These are phyloP conservation scores for Podotricha telesiphe DNA, from an alignment of 2,888 invertebrate species.

Conservation along the genomic window DNA sequence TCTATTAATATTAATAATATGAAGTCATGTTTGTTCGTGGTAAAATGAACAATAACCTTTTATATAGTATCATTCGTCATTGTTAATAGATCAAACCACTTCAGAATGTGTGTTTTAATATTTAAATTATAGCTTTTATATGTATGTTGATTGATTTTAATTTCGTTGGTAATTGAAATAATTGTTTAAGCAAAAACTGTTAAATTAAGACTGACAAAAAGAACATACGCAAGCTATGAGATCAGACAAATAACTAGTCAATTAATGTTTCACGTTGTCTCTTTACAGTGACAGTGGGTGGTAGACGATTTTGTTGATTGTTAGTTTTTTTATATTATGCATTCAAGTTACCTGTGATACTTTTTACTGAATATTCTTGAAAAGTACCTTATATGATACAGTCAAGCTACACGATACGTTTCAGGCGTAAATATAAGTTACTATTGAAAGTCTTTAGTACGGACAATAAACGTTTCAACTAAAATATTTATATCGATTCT, in stretches of 20 bases:
- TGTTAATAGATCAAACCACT: neutral
- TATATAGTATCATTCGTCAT: neutral
- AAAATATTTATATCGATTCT: too few relatives aligned
- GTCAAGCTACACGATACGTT: too few relatives aligned
- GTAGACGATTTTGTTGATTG: too few relatives aligned
- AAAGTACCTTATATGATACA: too few relatives aligned
- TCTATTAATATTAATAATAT: neutral
- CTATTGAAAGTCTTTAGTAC: too few relatives aligned
- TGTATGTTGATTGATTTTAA: constrained; percentile 1
- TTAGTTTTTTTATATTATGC: too few relatives aligned
- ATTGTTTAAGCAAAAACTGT: neutral
- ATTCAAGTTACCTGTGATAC: too few relatives aligned
- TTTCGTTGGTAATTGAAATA: neutral
- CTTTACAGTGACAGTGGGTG: too few relatives aligned
- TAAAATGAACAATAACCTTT: constrained; percentile 1
- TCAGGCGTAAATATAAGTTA: too few relatives aligned
- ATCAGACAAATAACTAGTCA: neutral
- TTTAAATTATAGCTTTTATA: neutral
- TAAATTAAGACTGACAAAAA: neutral
- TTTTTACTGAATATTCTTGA: too few relatives aligned
- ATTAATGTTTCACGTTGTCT: too few relatives aligned
- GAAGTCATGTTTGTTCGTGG: constrained; percentile 11
- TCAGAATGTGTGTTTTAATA: neutral
- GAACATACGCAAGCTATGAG: neutral
- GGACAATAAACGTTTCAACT: too few relatives aligned